phyloP scores from a whole-genome alignment of 2,113 vertebrate species.

The Oxyura jamaicensis region DNA sequence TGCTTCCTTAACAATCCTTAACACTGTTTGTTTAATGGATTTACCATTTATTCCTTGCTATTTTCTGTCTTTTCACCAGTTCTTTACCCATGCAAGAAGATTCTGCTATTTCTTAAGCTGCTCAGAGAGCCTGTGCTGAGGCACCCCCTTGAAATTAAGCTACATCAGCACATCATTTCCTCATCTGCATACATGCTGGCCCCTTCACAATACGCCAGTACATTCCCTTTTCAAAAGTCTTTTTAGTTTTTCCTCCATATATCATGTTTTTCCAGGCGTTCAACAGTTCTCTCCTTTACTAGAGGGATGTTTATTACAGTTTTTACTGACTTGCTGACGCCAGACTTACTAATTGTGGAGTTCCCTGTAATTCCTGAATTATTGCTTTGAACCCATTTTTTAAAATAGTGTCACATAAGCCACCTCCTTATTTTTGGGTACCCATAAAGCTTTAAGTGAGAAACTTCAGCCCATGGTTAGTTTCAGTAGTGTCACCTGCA shows the following conservation, averaged over 20 bases:
- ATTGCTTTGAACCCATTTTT: not conserved
- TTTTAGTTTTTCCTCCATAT: not conserved
- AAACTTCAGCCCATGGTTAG: accelerated
- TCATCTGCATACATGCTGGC: not conserved
- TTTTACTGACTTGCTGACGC: not conserved
- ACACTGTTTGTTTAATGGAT: not conserved
- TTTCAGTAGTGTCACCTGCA: not conserved
- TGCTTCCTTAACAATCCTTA: not conserved
- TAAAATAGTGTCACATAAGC: not conserved
- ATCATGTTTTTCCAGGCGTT: not conserved
- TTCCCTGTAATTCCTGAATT: not conserved
- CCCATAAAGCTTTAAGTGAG: not conserved
- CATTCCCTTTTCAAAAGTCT: not conserved
- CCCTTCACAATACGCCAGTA: not conserved
- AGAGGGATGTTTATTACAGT: not conserved
- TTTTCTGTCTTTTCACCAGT: not conserved
- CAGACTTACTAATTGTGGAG: not conserved
- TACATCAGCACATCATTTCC: not conserved
- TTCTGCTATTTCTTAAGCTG: not conserved
- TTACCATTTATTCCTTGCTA: not conserved
- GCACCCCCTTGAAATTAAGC: not conserved
- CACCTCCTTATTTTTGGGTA: not conserved
- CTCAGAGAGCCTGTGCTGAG: not conserved
- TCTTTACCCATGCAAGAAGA: not conserved
- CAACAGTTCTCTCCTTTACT: not conserved